Evolutionary conservation across 1,140 invertebrate genomes (phyloP).

Genomic region (Drosophila ambigua): DNA sequence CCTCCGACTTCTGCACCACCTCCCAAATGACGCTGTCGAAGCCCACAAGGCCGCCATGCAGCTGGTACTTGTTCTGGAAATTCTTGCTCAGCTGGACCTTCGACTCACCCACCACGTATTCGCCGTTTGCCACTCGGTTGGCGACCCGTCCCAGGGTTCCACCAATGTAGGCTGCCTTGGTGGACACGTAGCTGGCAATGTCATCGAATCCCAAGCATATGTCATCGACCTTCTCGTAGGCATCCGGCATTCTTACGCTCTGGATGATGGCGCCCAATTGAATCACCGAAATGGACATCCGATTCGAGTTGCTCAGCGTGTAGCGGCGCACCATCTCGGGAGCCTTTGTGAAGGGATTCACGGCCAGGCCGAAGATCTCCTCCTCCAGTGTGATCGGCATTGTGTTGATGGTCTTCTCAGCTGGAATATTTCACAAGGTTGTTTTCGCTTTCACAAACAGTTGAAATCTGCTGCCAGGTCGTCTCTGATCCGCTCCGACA

Average conservation of each 20-base stretch:
- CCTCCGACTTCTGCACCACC: conserved; percentile 83
- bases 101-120: conserved; percentile 88
- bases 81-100: conserved; percentile 90
- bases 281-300: conserved; percentile 87
- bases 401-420: conserved; percentile 8
- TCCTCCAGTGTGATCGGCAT: conserved; percentile 62
- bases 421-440: conserved; percentile 27
- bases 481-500: conserved; percentile 26
- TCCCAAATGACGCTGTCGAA: conserved; percentile 93
- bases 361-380: conserved; percentile 70
- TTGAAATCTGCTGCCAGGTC: conserved; percentile 55
- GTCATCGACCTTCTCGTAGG: conserved; percentile 87
- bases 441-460: conserved; percentile 22
- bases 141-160: conserved; percentile 94
- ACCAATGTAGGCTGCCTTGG: conserved; percentile 91
- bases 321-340: conserved; percentile 84
- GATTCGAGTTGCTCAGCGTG: conserved; percentile 86
- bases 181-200: conserved; percentile 84
- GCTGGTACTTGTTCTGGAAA: conserved; percentile 87
- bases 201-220: conserved; percentile 92
- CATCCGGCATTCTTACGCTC: conserved; percentile 89
- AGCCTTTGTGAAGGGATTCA: conserved; percentile 71
- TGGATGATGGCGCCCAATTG: conserved; percentile 92
- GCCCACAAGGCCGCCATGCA: conserved; percentile 94
- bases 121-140: conserved; percentile 91